Evolutionary conservation across 2,797 vertebrate genomes (phyloP), one percentile per base, ranked within the genome.

Genomic region (Spizella passerina): DNA sequence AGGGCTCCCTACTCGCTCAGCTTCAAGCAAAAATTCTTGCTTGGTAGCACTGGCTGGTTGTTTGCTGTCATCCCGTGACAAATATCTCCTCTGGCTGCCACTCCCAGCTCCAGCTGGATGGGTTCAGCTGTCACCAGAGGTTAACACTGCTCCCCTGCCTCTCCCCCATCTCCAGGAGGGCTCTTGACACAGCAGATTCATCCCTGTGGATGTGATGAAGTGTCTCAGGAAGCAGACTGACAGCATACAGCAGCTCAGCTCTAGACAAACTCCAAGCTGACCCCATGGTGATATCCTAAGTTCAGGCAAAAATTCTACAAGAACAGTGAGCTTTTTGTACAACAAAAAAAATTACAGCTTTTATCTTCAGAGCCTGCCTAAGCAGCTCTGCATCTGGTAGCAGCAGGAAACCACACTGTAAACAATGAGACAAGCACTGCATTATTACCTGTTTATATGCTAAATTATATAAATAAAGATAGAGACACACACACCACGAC

Each of bases 51-150:
- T 79, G 76, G 20, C 69, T 50, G 55, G 32, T 65, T 72, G 46
- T 50, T 79, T 79, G 63, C 29, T 66, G 55, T n/a, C 38, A 84
- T 72, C 47, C 49, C 55, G 9, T 22, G 66, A 55, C 11, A 91
- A 71, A 72, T 76, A 50, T 9, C 59, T 82, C 81, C 60, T 24
- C 66, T 65, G 53, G 47, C 55, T 75, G 60, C 60, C 77, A 68
- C 47, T 95, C 72, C 11, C 6, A 52, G 38, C 7, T 96, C 71
- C 88, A 87, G 72, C 34, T 60, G 41, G 49, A 53, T 53, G 76
- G 68, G 44, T 73, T 91, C 14, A 71, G 69, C 87, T 86, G 77
- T 83, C 93, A 69, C 43, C 72, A 93, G 69, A 81, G 66, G 70
- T 88, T 79, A 91, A 49, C 24, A 47, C 0, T 21, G 46, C 52